Percentiles rank a stretch among this genome's conserved stretches.
These are phyloP conservation scores for Taeniopygia guttata DNA, from an alignment of 2,797 vertebrate genomes.

Conservation along the genomic window DNA sequence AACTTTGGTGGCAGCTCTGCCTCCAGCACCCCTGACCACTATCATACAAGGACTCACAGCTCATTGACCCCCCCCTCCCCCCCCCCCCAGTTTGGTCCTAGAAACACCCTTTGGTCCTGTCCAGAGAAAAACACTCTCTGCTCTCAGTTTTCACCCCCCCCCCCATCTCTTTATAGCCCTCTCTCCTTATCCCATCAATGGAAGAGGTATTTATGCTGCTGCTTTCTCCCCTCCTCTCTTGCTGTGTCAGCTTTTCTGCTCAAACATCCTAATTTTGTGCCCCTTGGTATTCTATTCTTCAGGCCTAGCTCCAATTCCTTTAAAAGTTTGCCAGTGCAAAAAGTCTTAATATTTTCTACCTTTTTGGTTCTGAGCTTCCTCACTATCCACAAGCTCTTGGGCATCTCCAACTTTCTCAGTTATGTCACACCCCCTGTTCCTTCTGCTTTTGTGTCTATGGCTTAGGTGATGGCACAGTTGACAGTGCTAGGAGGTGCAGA, in stretches of 20 bases:
- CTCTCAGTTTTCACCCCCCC: background rate
- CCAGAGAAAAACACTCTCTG: background rate
- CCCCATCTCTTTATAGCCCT: background rate
- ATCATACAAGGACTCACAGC: background rate
- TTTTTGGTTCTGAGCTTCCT: background rate
- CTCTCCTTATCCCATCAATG: background rate
- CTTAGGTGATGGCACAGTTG: background rate
- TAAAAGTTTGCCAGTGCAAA: background rate
- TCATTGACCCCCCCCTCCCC: background rate
- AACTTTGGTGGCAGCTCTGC: background rate
- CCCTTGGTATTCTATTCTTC: background rate
- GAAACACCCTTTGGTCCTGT: background rate
- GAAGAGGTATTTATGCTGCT: background rate
- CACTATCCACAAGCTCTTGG: background rate
- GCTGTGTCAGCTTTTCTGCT: background rate
- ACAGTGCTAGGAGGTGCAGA: background rate
- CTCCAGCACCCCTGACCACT: background rate
- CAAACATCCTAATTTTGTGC: background rate
- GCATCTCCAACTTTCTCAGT: background rate
- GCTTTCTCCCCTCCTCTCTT: background rate
- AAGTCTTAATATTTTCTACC: background rate
- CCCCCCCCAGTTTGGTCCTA: background rate
- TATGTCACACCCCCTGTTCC: background rate
- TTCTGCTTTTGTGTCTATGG: background rate
- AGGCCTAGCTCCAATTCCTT: background rate